Conservation (phyloP, 2,113 vertebrate species). For the Mustelus asterias region DNA sequence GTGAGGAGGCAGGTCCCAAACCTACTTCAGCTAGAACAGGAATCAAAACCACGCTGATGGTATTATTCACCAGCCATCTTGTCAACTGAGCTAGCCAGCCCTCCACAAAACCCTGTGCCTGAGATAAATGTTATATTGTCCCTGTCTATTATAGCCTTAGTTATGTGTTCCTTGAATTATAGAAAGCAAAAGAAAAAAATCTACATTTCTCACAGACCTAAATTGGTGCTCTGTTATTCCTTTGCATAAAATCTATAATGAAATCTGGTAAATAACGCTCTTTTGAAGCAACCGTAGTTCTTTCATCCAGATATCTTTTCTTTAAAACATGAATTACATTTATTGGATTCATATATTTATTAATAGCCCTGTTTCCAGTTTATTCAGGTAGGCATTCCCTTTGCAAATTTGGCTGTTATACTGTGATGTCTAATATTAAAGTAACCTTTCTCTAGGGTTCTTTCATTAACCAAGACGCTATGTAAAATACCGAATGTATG, state of each 20-base stretch:
- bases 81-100: too few species aligned
- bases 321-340: background rate
- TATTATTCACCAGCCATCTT: too few species aligned
- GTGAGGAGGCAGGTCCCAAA: too few species aligned
- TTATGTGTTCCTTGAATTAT: background rate
- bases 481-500: background rate
- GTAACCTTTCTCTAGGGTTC: background rate
- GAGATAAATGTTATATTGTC: background rate
- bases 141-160: background rate
- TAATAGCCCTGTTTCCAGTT: background rate
- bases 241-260: background rate
- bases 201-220: background rate
- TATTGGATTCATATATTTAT: constrained; percentile 12
- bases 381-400: background rate
- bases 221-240: background rate
- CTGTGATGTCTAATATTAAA: background rate
- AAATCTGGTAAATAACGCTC: background rate
- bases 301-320: background rate
- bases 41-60: too few species aligned
- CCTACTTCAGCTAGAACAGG: too few species aligned
- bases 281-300: background rate
- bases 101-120: background rate
- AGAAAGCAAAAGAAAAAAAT: background rate
- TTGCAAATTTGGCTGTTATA: background rate
- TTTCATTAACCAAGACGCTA: background rate